phyloP scores from a whole-genome alignment of 1,140 invertebrate genomes.

The Maniola jurtina region DNA sequence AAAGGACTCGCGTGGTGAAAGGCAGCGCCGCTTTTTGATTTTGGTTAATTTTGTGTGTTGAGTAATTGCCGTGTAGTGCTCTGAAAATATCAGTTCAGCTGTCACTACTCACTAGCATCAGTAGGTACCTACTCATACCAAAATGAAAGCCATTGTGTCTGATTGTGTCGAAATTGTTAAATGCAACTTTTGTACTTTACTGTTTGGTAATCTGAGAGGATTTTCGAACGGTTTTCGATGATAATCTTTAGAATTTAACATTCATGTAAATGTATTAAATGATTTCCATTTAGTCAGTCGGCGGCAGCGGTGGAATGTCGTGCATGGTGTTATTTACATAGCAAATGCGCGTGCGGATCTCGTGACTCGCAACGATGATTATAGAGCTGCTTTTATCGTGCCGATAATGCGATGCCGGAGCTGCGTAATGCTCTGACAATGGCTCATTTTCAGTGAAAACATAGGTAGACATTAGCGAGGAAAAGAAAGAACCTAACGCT shows the following conservation, averaged over 20 bases:
- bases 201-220: neutral
- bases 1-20: conserved; percentile 56
- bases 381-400: conserved; percentile 55
- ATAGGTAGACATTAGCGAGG: conserved; percentile 41
- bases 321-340: conserved; percentile 60
- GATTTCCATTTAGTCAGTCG: conserved; percentile 41
- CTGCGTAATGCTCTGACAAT: conserved; percentile 62
- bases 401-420: conserved; percentile 53
- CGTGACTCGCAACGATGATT: conserved; percentile 59
- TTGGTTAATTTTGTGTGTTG: conserved; percentile 43
- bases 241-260: conserved; percentile 4
- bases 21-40: conserved; percentile 47
- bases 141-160: too few relatives aligned
- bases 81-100: conserved; percentile 6
- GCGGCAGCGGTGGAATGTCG: conserved; percentile 39
- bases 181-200: neutral
- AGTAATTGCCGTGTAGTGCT: conserved; percentile 38
- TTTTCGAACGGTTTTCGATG: neutral
- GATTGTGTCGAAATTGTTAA: too few relatives aligned
- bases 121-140: too few relatives aligned
- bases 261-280: conserved; percentile 39
- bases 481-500: conserved; percentile 40
- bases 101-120: neutral
- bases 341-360: conserved; percentile 55
- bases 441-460: conserved; percentile 44